Conservation (phyloP, 2,113 vertebrate genomes). For the Probosciger aterrimus region DNA sequence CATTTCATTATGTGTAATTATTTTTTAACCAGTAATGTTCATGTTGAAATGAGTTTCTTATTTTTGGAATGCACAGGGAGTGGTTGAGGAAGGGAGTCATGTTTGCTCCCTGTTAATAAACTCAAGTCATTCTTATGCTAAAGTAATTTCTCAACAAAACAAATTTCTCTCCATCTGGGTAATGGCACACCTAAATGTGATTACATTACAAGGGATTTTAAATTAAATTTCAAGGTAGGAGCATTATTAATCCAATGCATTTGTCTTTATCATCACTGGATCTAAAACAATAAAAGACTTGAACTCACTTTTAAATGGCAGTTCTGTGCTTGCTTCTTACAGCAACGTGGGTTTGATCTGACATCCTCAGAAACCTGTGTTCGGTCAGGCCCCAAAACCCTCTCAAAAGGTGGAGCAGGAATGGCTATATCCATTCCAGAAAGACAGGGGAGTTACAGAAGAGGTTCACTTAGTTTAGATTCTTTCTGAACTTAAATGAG, state of each 20-base stretch:
- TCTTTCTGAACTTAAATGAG: not conserved
- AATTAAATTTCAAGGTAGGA: constrained; percentile 68
- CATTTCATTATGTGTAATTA: constrained; percentile 60
- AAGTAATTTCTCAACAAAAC: constrained; percentile 68
- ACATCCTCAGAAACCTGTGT: not conserved
- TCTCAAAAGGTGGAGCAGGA: not conserved
- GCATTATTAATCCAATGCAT: constrained; percentile 57
- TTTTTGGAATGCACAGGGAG: constrained; percentile 40
- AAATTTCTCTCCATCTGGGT: constrained; percentile 68
- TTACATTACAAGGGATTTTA: constrained; percentile 66
- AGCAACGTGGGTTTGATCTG: not conserved
- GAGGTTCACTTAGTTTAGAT: not conserved
- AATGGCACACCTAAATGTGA: constrained; percentile 64
- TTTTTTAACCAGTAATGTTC: constrained; percentile 60
- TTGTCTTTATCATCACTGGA: constrained; percentile 57
- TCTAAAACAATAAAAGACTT: constrained; percentile 47
- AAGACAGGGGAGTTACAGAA: not conserved
- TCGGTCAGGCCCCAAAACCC: not conserved
- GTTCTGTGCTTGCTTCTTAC: not conserved
- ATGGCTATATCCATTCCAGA: not conserved
- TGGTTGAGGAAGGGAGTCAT: not conserved
- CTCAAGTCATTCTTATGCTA: constrained; percentile 50
- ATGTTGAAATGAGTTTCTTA: constrained; percentile 57
- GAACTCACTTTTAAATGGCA: constrained; percentile 1
- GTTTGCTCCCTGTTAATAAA: constrained; percentile 52